Evolutionary conservation across 64 coral and sea anemone species (phyloP), one percentile per base, ranked within the genome.

Genomic region (Montipora cactus): DNA sequence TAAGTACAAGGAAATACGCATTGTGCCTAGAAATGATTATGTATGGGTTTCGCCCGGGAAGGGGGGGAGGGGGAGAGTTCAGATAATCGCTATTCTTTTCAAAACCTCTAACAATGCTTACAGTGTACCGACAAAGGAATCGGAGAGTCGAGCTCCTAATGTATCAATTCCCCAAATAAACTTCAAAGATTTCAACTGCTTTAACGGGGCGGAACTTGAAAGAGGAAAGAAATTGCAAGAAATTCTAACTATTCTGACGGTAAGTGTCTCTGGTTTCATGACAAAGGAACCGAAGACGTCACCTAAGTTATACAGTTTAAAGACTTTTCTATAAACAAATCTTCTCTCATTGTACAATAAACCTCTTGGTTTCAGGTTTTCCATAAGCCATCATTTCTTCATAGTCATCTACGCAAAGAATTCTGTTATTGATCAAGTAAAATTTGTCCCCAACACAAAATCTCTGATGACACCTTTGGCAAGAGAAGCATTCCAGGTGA

Each of bases 381-480:
- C 92, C 76, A 49, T 92, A 97, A 22, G 93, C 47, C 96, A 95
- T 97, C 96, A 97, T 97, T 82, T 97, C 96, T 23, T 97, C 96
- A 49, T 97, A 97, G 83, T 97, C 96, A 79, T 97, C 93, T 47
- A 97, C 96, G 61, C 98, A 99, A 16, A 99, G 91, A 91, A 99
- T 99, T 87, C 95, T 81, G 74, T 99, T 99, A 73, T 99, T 99
- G 44, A 94, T 80, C 44, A 99, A 88, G 79, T 96, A 99, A 84
- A 96, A 99, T 81, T 99, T 99, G 98, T 99, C 98, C 46, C 98
- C 98, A 1, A 99, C 98, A 70, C 98, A 99, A 44, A 99, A 99
- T 64, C 98, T 86, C 62, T 99, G 98, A 76, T 96, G 93, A 75
- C 98, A 99, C 44, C 98, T 89, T 69, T 94, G 95, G 84, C 98